Conservation (phyloP, 2,797 vertebrate species). For the Hapalemur alaotrensis region DNA sequence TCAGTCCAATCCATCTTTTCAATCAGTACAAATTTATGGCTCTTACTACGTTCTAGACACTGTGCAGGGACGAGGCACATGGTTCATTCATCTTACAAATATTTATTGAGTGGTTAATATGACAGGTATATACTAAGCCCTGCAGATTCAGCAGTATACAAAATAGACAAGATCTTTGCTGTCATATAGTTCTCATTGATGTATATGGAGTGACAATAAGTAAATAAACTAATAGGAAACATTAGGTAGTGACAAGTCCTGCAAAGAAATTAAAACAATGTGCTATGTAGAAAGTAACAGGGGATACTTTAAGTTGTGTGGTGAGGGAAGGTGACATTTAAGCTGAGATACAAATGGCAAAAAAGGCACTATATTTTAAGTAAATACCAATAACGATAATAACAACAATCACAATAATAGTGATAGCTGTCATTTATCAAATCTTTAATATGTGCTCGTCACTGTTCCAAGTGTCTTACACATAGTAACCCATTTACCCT, state of each 20-base stretch:
- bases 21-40: not conserved
- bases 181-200: not conserved
- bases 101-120: not conserved
- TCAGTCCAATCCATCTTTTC: not conserved
- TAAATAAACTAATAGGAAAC: conserved; percentile 9
- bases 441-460: not conserved
- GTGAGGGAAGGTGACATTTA: not conserved
- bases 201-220: not conserved
- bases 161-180: not conserved
- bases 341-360: not conserved
- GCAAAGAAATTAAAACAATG: not conserved
- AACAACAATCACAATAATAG: not conserved
- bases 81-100: not conserved
- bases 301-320: not conserved
- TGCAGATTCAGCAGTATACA: not conserved
- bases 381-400: not conserved
- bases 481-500: not conserved
- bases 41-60: not conserved
- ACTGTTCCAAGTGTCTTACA: not conserved
- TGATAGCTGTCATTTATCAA: not conserved
- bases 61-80: not conserved
- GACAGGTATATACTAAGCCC: not conserved
- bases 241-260: not conserved
- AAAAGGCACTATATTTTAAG: not conserved
- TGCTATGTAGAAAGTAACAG: not conserved